Evolutionary conservation across 2,888 invertebrate genomes (phyloP), one percentile per base, ranked within the genome.

Genomic region (Oscheius onirici): DNA sequence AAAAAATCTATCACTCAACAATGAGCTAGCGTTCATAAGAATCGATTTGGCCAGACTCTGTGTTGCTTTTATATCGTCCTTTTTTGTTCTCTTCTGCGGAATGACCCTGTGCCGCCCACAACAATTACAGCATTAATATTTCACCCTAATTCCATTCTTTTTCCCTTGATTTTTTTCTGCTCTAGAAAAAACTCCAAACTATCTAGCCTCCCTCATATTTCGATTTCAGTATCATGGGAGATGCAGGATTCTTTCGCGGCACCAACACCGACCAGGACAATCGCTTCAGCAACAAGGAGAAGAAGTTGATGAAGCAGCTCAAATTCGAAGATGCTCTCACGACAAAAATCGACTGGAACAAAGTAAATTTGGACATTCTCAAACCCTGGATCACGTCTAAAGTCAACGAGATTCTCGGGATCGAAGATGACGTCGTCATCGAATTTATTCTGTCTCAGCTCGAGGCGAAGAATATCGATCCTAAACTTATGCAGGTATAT

Each of bases 331-430:
- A 97, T 88, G 93, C 93, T 83, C 91, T 99, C 55, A 93, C 93
- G 80, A 94, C 93, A 89, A 94, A 95, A 95, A 94, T 99, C 89
- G 97, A 99, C 89, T 95, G 97, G 95, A 92, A 93, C 66, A 97
- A 97, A 90, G 95, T 99, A 72, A 97, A 99, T 89, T 90, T 99
- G 86, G 97, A 99, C 88, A 94, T 95, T 54, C 91, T 99, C 86
- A 96, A 97, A 88, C 99, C 99, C 78, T 99, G 99, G 99, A 99
- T 99, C 88, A 94, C 95, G 34, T 93, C 94, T 88, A 94, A 95
- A 89, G 93, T 99, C 73, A 97, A 95, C 2, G 95, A 97, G 88
- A 92, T 97, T 73, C 91, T 99, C 68, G 95, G 95, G 84, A 94
- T 97, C 89, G 99, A 99, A 90, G 99, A 99, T 89, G 99, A 99